These are phyloP conservation scores for Paramuricea clavata DNA, from an alignment of 92 coral and sea anemone genomes.

Conservation along the genomic window DNA sequence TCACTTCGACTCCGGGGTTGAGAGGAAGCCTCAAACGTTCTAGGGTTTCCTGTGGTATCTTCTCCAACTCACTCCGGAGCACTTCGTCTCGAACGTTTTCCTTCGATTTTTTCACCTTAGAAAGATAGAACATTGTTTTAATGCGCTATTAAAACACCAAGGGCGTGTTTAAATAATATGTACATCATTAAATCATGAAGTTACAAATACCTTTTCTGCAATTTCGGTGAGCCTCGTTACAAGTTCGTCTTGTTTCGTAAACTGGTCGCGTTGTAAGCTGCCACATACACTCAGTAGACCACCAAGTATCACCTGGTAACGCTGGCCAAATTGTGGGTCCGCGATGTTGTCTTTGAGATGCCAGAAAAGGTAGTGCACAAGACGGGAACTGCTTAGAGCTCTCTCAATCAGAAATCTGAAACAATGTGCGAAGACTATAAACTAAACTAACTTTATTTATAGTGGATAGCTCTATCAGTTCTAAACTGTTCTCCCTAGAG, in stretches of 20 bases:
- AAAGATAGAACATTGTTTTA: no score
- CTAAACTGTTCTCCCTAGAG: background rate
- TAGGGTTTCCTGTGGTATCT: conserved; percentile 75
- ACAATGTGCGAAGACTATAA: background rate
- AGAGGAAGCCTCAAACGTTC: conserved; percentile 86
- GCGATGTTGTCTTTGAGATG: conserved; percentile 92
- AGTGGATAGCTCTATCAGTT: background rate
- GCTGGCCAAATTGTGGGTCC: conserved; percentile 98
- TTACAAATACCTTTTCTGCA: conserved; percentile 87
- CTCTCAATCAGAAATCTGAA: conserved; percentile 83
- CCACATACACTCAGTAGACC: conserved; percentile 93
- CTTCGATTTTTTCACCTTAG: conserved; percentile 83
- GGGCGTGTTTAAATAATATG: no score
- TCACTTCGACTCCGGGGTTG: conserved; percentile 89
- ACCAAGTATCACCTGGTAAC: conserved; percentile 89
- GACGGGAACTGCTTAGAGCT: conserved; percentile 88
- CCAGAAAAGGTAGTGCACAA: conserved; percentile 94
- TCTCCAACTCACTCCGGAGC: conserved; percentile 85
- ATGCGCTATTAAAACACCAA: no score
- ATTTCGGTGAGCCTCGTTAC: conserved; percentile 85
- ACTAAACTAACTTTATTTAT: background rate
- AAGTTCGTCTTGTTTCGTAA: conserved; percentile 91
- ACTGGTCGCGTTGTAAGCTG: conserved; percentile 89
- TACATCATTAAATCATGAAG: no score
- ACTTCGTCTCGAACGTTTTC: conserved; percentile 78